These are phyloP conservation scores for Seriola dumerili DNA, from an alignment of 2,113 vertebrate species.

Conservation along the genomic window DNA sequence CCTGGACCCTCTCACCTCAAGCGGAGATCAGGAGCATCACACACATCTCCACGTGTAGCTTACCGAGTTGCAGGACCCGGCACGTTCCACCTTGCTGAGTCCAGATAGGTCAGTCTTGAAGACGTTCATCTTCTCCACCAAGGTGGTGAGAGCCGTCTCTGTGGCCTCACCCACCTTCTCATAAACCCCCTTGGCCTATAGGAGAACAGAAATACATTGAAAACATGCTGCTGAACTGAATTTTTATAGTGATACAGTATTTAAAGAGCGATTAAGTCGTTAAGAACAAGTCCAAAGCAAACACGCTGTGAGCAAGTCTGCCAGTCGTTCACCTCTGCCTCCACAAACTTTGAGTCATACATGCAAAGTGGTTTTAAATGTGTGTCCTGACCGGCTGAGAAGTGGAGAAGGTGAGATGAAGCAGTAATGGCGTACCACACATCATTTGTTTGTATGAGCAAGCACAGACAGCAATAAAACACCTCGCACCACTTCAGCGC, in stretches of 20 bases:
- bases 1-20: not conserved
- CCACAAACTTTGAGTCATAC: constrained; percentile 38
- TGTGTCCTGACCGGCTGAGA: constrained; percentile 10
- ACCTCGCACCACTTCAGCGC: not conserved
- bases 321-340: not conserved
- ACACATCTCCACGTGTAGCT: constrained; percentile 44
- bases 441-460: constrained; percentile 54
- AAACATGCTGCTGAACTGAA: not conserved
- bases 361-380: constrained; percentile 38
- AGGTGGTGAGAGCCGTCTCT: constrained; percentile 94
- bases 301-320: not conserved
- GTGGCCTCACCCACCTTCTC: constrained; percentile 99
- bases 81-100: constrained; percentile 92
- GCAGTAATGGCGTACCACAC: constrained; percentile 45
- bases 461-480: constrained; percentile 47
- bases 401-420: constrained; percentile 29
- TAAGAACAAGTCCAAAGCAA: not conserved
- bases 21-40: not conserved
- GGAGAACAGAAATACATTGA: constrained; percentile 20
- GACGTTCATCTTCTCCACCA: constrained; percentile 99
- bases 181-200: constrained; percentile 92
- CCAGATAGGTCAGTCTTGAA: constrained; percentile 89
- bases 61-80: constrained; percentile 92
- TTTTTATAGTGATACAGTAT: not conserved
- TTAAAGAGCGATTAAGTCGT: not conserved